Evolutionary conservation across 1,140 invertebrate species (phyloP), one percentile per base, ranked within the genome.

Genomic region (Bombus impatiens): DNA sequence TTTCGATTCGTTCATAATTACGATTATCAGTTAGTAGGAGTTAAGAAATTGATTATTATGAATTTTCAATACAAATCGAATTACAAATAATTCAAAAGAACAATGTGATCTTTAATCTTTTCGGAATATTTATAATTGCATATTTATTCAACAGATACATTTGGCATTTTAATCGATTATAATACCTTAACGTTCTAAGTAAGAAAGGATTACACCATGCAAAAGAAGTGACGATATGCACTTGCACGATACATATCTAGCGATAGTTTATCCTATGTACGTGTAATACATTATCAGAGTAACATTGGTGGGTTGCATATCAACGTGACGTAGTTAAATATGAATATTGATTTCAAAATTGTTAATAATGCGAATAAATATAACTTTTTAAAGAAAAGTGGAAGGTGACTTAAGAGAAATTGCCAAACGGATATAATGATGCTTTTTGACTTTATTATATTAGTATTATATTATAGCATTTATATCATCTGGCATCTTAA

Each of bases 341-440:
- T 57, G 78, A 82, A 77, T 82, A 82, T 77, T 53, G 78, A 82
- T 87, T 53, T 74, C 18, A 25, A 71, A 35, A 71, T 81, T 40
- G 13, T 13, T 65, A 25, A 40, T 35, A 2, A 12, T 28, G n/a
- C 1, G 22, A 32, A 12, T 57, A 37, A 47, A 67, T 22, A 62
- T 72, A 47, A 71, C 81, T 77, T 62, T 53, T 1, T 0, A 2
- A 13, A 72, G 6, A n/a, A 72, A 8, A n/a, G 3, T 2, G 2
- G 1, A 1, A 25, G 10, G 1, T 25, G 10, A 28, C 28, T 42
- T 40, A 15, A 72, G 13, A 42, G 25, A 72, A 42, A 28, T 72
- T 12, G 6, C 18, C 4, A 44, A 42, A 42, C 0, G 1, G 2
- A 42, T 71, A 28, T n/a, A n/a, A 42, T 12, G 18, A 22, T 53